phyloP scores from a whole-genome alignment of 2,113 vertebrate genomes.

The Hystrix brachyura region DNA sequence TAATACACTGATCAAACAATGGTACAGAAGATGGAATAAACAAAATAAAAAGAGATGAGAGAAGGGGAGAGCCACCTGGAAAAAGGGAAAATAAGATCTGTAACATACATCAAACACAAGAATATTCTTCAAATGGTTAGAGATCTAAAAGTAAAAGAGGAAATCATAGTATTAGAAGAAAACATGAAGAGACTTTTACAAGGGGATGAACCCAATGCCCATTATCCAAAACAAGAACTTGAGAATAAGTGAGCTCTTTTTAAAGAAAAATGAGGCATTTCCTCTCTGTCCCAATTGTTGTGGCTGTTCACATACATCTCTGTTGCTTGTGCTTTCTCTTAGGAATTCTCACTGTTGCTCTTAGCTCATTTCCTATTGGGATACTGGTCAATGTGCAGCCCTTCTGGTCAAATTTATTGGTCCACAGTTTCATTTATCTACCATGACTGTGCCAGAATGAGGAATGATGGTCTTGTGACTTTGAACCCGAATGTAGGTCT shows the following conservation, averaged over 20 bases:
- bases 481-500: background rate
- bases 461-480: background rate
- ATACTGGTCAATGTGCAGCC: background rate
- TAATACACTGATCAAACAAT: background rate
- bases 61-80: background rate
- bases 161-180: background rate
- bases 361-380: background rate
- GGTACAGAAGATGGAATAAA: background rate
- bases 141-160: background rate
- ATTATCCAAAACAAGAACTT: background rate
- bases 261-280: background rate
- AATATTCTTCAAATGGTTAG: background rate
- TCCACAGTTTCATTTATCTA: background rate
- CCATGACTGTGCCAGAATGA: background rate
- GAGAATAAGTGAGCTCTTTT: background rate
- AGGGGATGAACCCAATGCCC: background rate
- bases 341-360: background rate
- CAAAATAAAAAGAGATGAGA: background rate
- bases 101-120: background rate
- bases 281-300: background rate
- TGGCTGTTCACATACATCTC: background rate
- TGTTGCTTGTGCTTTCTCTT: background rate
- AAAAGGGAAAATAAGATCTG: background rate
- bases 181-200: background rate
- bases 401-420: background rate